phyloP scores from a whole-genome alignment of 2,113 vertebrate species.

The Butorides virescens region DNA sequence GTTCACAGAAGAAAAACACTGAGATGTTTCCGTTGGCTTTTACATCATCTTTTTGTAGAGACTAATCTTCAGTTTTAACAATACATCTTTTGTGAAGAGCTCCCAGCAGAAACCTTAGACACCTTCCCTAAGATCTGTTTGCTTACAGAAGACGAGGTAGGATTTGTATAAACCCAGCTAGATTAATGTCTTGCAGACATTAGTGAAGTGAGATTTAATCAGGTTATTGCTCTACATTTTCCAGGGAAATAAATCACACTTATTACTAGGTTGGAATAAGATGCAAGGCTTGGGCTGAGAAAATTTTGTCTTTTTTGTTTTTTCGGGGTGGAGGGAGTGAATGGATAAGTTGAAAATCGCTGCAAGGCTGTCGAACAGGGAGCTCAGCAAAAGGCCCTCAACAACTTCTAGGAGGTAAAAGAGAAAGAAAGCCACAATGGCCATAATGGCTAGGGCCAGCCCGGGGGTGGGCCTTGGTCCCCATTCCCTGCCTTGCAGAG shows the following conservation, averaged over 20 bases:
- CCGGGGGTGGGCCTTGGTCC: neutral
- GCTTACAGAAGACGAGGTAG: constrained; percentile 65
- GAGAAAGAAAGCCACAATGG: neutral
- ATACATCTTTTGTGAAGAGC: constrained; percentile 64
- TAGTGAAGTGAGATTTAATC: constrained; percentile 65
- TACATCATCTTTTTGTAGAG: constrained; percentile 55
- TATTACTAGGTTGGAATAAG: constrained; percentile 49
- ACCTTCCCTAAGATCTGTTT: constrained; percentile 66
- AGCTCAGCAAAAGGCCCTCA: neutral
- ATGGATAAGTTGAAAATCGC: constrained; percentile 11
- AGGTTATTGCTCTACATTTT: constrained; percentile 62
- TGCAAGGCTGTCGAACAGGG: neutral
- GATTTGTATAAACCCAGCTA: constrained; percentile 65
- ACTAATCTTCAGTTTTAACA: constrained; percentile 59
- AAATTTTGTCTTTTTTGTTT: neutral
- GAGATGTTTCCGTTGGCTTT: constrained; percentile 60
- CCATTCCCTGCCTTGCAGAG: neutral
- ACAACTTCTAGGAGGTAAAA: neutral
- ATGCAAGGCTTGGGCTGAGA: constrained; percentile 18
- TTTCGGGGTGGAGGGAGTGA: neutral
- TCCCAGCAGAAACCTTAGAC: constrained; percentile 67
- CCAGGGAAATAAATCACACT: constrained; percentile 61
- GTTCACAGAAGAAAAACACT: constrained; percentile 61
- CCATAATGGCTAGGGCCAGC: neutral
- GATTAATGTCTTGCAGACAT: constrained; percentile 69